Percentiles rank a stretch among this genome's conserved stretches.
Conservation (phyloP, 92 coral and sea anemone genomes). For the Phymanthus crucifer region DNA sequence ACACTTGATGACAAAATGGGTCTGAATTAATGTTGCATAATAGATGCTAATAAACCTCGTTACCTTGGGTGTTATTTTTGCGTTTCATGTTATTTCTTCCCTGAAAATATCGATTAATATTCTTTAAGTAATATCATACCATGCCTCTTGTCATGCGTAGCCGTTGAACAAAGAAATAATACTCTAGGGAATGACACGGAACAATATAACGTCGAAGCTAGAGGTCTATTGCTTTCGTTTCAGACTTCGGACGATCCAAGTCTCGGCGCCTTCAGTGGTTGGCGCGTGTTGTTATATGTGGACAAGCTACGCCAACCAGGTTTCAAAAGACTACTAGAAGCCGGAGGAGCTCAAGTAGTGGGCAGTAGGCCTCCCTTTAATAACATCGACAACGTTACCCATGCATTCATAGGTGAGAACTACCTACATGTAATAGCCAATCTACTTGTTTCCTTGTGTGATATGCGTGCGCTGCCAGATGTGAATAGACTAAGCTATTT, state of each 20-base stretch:
- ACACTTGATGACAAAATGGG: too few relatives aligned
- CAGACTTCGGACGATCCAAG: neutral
- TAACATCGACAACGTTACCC: slow-evolving; percentile 64
- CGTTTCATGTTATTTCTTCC: too few relatives aligned
- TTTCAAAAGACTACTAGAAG: slow-evolving; percentile 79
- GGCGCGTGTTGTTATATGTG: slow-evolving; percentile 86
- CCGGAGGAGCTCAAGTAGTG: slow-evolving; percentile 93
- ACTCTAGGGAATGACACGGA: neutral
- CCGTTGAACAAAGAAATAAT: neutral
- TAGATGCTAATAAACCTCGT: too few relatives aligned
- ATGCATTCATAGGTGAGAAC: slow-evolving; percentile 87
- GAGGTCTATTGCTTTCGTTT: neutral
- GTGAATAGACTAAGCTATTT: too few relatives aligned
- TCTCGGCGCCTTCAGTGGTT: slow-evolving; percentile 85
- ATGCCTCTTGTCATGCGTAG: too few relatives aligned
- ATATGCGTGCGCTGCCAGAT: too few relatives aligned
- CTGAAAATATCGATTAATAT: too few relatives aligned
- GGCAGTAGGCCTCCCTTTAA: slow-evolving; percentile 77
- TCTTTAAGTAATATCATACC: too few relatives aligned
- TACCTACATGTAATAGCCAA: neutral
- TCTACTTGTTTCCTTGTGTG: neutral
- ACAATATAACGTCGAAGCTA: neutral
- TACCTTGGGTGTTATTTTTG: too few relatives aligned
- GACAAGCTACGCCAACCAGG: slow-evolving; percentile 82
- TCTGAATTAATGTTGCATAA: too few relatives aligned